Percentiles rank a stretch among this genome's conserved stretches.
Evolutionary conservation across 1,140 invertebrate species (phyloP).

Genomic region (Drosophila nigromelanica): DNA sequence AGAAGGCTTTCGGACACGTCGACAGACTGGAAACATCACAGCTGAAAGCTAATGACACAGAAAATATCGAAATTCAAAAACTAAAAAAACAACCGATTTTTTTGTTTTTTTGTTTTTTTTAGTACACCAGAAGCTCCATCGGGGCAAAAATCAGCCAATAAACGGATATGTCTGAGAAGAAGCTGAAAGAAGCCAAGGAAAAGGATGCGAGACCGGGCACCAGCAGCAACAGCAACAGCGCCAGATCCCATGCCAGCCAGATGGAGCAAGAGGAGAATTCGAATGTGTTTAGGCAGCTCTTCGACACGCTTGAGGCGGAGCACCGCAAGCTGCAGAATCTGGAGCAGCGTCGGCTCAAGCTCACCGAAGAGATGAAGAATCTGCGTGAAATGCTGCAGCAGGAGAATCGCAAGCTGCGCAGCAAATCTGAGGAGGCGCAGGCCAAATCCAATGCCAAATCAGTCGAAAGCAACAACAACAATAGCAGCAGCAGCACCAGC

Average conservation of each 20-base stretch:
- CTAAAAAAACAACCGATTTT: background rate
- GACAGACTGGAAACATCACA: background rate
- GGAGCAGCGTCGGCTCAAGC: conserved; percentile 24
- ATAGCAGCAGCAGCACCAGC: too few relatives aligned
- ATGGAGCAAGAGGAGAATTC: background rate
- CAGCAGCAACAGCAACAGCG: background rate
- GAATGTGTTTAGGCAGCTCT: conserved; percentile 26
- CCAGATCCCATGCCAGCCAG: background rate
- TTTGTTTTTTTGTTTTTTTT: background rate
- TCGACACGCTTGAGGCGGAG: conserved; percentile 41
- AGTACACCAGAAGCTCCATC: background rate
- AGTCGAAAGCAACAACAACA: background rate
- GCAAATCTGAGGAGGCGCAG: background rate
- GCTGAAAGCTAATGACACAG: background rate
- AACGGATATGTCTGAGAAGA: background rate
- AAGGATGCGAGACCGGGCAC: background rate
- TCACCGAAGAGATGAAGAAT: conserved; percentile 38
- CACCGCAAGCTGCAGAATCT: conserved; percentile 37
- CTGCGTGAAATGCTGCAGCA: conserved; percentile 23
- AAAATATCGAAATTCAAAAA: conserved; percentile 6
- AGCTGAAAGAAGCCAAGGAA: background rate
- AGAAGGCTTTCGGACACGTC: background rate
- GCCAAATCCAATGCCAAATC: background rate
- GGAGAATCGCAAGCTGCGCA: conserved; percentile 25
- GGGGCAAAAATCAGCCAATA: background rate